These are phyloP conservation scores for Saguinus imperator DNA, from an alignment of 2,113 vertebrate species.

Conservation along the genomic window DNA sequence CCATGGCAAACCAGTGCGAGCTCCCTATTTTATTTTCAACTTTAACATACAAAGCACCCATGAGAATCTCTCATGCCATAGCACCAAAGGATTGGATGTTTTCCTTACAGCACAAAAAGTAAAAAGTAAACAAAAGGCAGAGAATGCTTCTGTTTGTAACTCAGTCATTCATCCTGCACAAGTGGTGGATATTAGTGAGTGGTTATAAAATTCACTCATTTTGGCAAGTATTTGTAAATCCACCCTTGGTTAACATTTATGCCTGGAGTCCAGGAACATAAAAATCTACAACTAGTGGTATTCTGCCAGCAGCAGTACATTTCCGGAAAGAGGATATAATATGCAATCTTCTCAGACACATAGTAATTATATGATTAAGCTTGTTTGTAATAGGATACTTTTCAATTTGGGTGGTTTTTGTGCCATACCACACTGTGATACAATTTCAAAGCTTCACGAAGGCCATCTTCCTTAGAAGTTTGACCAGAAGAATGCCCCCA, in stretches of 20 bases:
- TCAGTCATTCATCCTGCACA: slow-evolving; percentile 37
- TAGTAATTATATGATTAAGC: slow-evolving; percentile 31
- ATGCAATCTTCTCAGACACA: slow-evolving; percentile 58
- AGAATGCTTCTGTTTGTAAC: background rate
- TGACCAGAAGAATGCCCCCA: background rate
- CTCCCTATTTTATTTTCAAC: slow-evolving; percentile 22
- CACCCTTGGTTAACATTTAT: slow-evolving; percentile 59
- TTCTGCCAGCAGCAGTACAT: slow-evolving; percentile 7
- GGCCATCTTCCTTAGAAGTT: background rate
- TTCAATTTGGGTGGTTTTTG: slow-evolving; percentile 55
- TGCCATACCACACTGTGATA: slow-evolving; percentile 72
- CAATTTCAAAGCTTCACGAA: slow-evolving; percentile 46
- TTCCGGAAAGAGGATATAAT: slow-evolving; percentile 50
- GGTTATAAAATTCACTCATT: slow-evolving; percentile 28
- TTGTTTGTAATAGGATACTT: background rate
- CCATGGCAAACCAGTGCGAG: slow-evolving; percentile 45
- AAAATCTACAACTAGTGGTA: slow-evolving; percentile 48
- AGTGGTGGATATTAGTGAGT: slow-evolving; percentile 37
- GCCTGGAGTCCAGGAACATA: slow-evolving; percentile 59
- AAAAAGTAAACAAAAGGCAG: slow-evolving; percentile 38
- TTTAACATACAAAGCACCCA: slow-evolving; percentile 33
- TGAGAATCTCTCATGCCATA: slow-evolving; percentile 29
- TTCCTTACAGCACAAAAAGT: slow-evolving; percentile 78
- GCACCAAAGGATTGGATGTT: slow-evolving; percentile 71
- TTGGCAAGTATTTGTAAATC: slow-evolving; percentile 51